phyloP scores from a whole-genome alignment of 2,113 vertebrate genomes.

The Aramus guarauna region DNA sequence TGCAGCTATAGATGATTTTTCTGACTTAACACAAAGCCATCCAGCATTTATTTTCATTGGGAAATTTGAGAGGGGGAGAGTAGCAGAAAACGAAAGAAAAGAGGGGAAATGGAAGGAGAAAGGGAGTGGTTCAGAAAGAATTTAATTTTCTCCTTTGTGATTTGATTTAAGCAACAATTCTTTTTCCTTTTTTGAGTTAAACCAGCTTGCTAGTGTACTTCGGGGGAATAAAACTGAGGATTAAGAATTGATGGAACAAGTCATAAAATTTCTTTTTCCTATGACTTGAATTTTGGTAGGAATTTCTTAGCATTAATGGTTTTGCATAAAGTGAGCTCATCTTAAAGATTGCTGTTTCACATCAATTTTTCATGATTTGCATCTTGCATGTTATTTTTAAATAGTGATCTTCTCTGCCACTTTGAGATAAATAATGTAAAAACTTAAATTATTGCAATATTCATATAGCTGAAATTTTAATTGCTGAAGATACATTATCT shows the following conservation, averaged over 20 bases:
- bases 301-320: not conserved
- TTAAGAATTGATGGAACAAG: conserved; percentile 5
- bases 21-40: conserved; percentile 48
- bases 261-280: conserved; percentile 8
- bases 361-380: conserved; percentile 38
- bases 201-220: not conserved
- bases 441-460: conserved; percentile 51
- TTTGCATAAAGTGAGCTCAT: not conserved
- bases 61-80: not conserved
- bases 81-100: not conserved
- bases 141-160: conserved; percentile 27
- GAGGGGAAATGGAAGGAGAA: not conserved
- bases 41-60: conserved; percentile 33
- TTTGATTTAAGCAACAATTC: conserved; percentile 13
- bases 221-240: not conserved
- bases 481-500: conserved; percentile 17
- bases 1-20: conserved; percentile 53
- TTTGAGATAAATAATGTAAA: conserved; percentile 42
- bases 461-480: conserved; percentile 54
- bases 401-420: conserved; percentile 22
- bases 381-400: conserved; percentile 29
- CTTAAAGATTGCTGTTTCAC: not conserved
- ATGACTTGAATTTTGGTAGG: not conserved
- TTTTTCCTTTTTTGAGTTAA: not conserved
- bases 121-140: conserved; percentile 5